phyloP scores from a whole-genome alignment of 2,888 invertebrate genomes.

The Entomobrya proxima region DNA sequence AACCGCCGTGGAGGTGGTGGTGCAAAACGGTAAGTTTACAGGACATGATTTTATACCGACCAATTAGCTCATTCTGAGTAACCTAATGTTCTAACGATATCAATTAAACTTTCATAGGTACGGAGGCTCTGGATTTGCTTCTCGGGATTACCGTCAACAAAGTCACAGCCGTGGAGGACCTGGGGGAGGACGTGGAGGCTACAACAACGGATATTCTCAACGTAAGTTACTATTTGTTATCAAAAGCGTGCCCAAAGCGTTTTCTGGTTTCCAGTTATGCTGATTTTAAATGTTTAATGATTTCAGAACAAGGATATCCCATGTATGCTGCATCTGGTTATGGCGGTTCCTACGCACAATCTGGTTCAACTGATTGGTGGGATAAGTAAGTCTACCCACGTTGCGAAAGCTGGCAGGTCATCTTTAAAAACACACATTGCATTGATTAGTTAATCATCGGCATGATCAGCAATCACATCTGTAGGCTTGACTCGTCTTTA shows the following conservation, averaged over 20 bases:
- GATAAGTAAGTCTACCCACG: constrained; percentile 75
- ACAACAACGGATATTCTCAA: constrained; percentile 77
- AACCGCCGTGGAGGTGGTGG: constrained; percentile 76
- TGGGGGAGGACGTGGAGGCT: constrained; percentile 76
- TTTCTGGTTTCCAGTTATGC: no score
- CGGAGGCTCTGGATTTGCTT: constrained; percentile 81
- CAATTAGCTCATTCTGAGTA: no score
- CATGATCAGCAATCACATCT: constrained; percentile 37
- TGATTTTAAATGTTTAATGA: background rate
- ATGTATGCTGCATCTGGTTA: constrained; percentile 79
- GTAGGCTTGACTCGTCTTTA: constrained; percentile 54
- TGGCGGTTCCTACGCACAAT: constrained; percentile 78
- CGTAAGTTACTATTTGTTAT: constrained; percentile 73
- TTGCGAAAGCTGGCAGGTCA: background rate
- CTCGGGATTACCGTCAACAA: constrained; percentile 85
- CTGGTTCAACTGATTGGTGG: constrained; percentile 80
- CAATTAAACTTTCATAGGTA: constrained; percentile 52
- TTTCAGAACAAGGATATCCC: constrained; percentile 71
- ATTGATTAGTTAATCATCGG: constrained; percentile 7
- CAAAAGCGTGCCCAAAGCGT: no score
- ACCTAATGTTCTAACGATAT: background rate
- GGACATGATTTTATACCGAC: no score
- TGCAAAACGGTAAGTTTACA: constrained; percentile 74
- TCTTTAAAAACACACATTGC: background rate
- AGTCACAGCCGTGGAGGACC: constrained; percentile 78